A percentile compares a stretch with the other conserved stretches of the same genome.
Conservation (phyloP, 2,113 vertebrate species). For the Cryptomyrus ogoouensis region DNA sequence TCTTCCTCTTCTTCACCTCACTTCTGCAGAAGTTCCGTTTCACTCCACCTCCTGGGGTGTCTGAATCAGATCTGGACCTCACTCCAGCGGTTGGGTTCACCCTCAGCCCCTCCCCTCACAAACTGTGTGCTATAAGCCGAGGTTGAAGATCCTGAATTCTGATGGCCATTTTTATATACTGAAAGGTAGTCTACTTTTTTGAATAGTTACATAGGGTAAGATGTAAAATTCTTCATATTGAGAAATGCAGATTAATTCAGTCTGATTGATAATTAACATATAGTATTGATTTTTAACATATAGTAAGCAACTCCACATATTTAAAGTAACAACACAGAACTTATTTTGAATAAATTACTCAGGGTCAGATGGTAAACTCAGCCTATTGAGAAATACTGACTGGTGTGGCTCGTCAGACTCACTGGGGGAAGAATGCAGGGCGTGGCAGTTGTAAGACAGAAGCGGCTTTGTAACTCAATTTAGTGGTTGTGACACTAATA, state of each 20-base stretch:
- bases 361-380: no score
- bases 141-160: not conserved
- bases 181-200: not conserved
- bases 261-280: not conserved
- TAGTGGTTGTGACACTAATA: no score
- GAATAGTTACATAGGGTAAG: not conserved
- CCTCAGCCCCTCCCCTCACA: slow-evolving; percentile 38
- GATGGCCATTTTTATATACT: not conserved
- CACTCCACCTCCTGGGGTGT: slow-evolving; percentile 53
- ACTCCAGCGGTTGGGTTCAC: slow-evolving; percentile 42
- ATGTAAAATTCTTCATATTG: not conserved
- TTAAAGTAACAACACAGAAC: no score
- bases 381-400: no score
- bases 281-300: no score
- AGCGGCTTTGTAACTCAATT: no score
- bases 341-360: no score
- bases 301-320: no score
- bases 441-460: no score
- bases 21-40: slow-evolving; percentile 66
- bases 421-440: no score
- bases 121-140: slow-evolving; percentile 40
- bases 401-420: no score
- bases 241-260: not conserved
- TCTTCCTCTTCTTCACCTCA: slow-evolving; percentile 66
- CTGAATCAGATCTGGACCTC: slow-evolving; percentile 60